Evolutionary conservation across 2,797 vertebrate genomes (phyloP).

Genomic region (Jordanella pulchra): DNA sequence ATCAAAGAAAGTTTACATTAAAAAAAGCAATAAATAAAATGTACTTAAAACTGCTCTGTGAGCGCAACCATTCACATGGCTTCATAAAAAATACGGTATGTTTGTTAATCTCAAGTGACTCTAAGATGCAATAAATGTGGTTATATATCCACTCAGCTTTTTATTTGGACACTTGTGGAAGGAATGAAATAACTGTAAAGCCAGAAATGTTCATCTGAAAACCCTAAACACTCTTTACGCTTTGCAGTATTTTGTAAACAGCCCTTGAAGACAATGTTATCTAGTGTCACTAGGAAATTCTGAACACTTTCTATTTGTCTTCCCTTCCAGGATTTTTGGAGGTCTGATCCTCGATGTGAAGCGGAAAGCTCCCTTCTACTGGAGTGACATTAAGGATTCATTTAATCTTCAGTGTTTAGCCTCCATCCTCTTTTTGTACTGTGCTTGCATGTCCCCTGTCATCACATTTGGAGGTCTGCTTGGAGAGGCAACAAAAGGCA

Average conservation of each 20-base stretch:
- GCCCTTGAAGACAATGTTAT: background rate
- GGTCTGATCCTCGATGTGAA: constrained; percentile 93
- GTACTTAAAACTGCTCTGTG: background rate
- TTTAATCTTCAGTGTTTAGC: constrained; percentile 96
- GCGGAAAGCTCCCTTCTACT: constrained; percentile 95
- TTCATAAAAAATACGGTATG: background rate
- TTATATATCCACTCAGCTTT: background rate
- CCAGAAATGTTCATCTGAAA: background rate
- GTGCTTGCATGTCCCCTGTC: constrained; percentile 99
- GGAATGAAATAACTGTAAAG: background rate
- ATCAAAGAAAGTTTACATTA: background rate
- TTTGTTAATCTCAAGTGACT: background rate
- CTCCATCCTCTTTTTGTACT: constrained; percentile 98
- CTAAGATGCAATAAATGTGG: background rate
- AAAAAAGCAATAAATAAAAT: background rate
- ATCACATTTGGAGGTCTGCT: constrained; percentile 98
- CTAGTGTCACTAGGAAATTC: background rate
- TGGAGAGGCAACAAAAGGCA: constrained; percentile 94
- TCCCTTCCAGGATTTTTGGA: constrained; percentile 87
- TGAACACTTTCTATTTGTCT: background rate
- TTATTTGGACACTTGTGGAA: background rate
- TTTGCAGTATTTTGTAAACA: background rate
- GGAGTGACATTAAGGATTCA: constrained; percentile 95
- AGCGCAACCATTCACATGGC: background rate
- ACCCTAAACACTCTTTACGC: background rate